Percentiles rank a stretch among this genome's conserved stretches.
These are phyloP conservation scores for Glaucomys volans DNA, from an alignment of 2,113 vertebrate genomes.

Conservation along the genomic window DNA sequence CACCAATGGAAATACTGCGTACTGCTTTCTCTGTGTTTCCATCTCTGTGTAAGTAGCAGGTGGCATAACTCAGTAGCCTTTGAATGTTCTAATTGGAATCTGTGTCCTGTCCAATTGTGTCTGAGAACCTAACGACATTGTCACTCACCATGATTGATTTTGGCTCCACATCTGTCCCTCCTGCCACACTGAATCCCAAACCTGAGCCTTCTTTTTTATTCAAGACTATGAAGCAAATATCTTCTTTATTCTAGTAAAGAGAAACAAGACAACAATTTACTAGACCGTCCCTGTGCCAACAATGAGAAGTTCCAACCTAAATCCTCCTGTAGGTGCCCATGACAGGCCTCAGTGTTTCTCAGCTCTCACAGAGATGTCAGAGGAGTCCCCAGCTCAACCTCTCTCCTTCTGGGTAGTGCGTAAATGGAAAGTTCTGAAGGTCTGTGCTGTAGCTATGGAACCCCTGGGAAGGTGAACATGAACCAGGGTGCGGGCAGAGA, in stretches of 20 bases:
- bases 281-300: not conserved
- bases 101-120: slow-evolving; percentile 65
- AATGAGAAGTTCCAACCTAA: not conserved
- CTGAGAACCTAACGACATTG: slow-evolving; percentile 52
- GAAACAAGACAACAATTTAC: slow-evolving; percentile 3
- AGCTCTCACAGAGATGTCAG: too few relatives aligned
- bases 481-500: not conserved
- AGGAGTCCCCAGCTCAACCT: accelerated
- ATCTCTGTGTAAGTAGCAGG: slow-evolving; percentile 45
- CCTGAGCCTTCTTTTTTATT: slow-evolving; percentile 94
- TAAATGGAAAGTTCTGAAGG: not conserved
- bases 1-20: not conserved
- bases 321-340: not conserved
- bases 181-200: slow-evolving; percentile 96
- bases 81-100: slow-evolving; percentile 41
- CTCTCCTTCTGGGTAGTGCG: too few relatives aligned
- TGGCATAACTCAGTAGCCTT: not conserved
- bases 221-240: slow-evolving; percentile 92
- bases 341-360: accelerated
- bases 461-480: not conserved
- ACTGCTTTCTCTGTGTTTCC: not conserved
- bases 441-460: not conserved
- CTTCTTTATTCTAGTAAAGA: slow-evolving; percentile 89
- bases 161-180: slow-evolving; percentile 93
- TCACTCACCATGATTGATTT: slow-evolving; percentile 92